Conservation (phyloP, 2,888 invertebrate genomes). For the Lasius fuliginosus region DNA sequence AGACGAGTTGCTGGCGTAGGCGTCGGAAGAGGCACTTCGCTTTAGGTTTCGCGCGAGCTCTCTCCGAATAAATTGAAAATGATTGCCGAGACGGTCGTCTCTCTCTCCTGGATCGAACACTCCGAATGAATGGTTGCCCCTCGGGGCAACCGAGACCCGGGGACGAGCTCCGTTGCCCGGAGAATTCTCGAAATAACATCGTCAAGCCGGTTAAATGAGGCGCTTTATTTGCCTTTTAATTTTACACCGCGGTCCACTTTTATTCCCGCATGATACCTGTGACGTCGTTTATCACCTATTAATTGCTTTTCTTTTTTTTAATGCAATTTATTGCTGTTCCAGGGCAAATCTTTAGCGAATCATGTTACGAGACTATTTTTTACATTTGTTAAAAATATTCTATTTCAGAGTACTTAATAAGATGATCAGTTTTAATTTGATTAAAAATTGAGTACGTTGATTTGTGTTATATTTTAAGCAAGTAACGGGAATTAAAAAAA, state of each 20-base stretch:
- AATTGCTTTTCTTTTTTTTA: not conserved
- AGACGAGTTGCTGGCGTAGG: slow-evolving; percentile 54
- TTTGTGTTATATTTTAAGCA: not conserved
- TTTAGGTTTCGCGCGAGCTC: slow-evolving; percentile 73
- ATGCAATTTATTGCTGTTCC: not conserved
- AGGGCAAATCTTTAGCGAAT: not conserved
- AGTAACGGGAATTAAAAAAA: not conserved
- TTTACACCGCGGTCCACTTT: not conserved
- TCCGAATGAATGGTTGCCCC: slow-evolving; percentile 73
- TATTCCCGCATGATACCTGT: not conserved
- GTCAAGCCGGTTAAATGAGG: slow-evolving; percentile 61
- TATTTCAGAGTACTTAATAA: not conserved
- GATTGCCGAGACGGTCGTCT: slow-evolving; percentile 77
- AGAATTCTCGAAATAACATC: slow-evolving; percentile 58
- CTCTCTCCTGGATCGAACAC: slow-evolving; percentile 71
- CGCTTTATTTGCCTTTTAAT: slow-evolving; percentile 56
- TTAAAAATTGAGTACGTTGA: not conserved
- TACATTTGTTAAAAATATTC: not conserved
- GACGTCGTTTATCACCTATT: not conserved
- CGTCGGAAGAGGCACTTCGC: slow-evolving; percentile 65
- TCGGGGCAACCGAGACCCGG: slow-evolving; percentile 69
- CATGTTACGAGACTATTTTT: not conserved
- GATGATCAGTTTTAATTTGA: not conserved
- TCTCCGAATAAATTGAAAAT: slow-evolving; percentile 83
- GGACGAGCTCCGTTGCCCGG: slow-evolving; percentile 54